Evolutionary conservation across 2,888 invertebrate species (phyloP), one percentile per base, ranked within the genome.

Genomic region (Lasioglossum villosulum): DNA sequence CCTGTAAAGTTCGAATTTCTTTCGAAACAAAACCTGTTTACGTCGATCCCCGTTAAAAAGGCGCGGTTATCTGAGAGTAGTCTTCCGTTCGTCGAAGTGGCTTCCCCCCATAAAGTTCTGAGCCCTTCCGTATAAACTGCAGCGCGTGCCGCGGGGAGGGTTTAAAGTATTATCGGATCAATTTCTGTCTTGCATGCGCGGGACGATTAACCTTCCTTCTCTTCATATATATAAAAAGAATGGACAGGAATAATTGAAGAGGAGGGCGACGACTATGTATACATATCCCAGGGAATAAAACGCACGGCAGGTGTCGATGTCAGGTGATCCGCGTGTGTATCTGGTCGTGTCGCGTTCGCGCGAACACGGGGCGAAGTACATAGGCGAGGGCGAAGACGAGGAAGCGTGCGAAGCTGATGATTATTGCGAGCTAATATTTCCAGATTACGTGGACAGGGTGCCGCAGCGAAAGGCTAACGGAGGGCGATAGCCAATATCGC

Each of bases 401-500:
- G 79, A 83, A 78, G 23, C 52, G 72, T 16, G 56, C 70, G 73
- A 66, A 73, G 23, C 80, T 56, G 88, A 88, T 89, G 73, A 87
- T 87, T 82, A 83, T 76, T 80, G 83, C 82, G 78, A 83, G 89
- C 92, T 92, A 92, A 92, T 92, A 92, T 92, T 92, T 93, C 89
- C 88, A 92, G 93, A 93, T 92, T 93, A 92, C 87, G 82, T 76
- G 85, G 71, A 80, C 86, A 87, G 86, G 83, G 74, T 82, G 87
- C 87, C 83, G 71, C 87, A 71, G 81, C 70, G 78, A 83, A 81
- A 80, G 84, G 74, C 81, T 86, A 84, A 84, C 84, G 75, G 84
- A 89, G 88, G 72, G 91, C 89, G 90, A 90, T 92, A 90, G 90
- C 89, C 92, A 91, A 92, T 92, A 93, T 92, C 92, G 90, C 88